phyloP scores from a whole-genome alignment of 1,140 invertebrate genomes.

The Sweltsa coloradensis region DNA sequence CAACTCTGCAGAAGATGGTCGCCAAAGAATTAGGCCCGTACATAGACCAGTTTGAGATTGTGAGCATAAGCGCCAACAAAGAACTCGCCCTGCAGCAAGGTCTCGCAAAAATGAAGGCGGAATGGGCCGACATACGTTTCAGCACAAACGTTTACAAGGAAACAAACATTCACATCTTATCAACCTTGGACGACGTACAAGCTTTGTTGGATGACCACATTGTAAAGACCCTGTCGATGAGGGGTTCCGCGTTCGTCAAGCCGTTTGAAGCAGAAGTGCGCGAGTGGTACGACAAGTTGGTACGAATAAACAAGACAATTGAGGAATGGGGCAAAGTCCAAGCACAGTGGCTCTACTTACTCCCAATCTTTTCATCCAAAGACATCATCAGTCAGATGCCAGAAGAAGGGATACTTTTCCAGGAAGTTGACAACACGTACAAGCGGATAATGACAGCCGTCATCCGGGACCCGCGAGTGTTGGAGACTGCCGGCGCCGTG shows the following conservation, averaged over 20 bases:
- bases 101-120: slow-evolving; percentile 68
- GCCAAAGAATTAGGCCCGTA: slow-evolving; percentile 58
- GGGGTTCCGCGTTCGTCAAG: slow-evolving; percentile 83
- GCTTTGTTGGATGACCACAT: slow-evolving; percentile 79
- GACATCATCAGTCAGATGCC: slow-evolving; percentile 91
- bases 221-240: slow-evolving; percentile 77
- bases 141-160: slow-evolving; percentile 47
- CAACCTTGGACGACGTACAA: slow-evolving; percentile 74
- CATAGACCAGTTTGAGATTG: slow-evolving; percentile 60
- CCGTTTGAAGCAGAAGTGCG: slow-evolving; percentile 70
- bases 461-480: slow-evolving; percentile 55
- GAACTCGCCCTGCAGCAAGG: slow-evolving; percentile 69
- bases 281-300: slow-evolving; percentile 70
- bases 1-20: slow-evolving; percentile 72
- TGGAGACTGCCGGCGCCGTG: slow-evolving; percentile 53
- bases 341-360: slow-evolving; percentile 80
- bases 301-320: slow-evolving; percentile 62
- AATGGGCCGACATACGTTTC: slow-evolving; percentile 72
- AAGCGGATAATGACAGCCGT: slow-evolving; percentile 65
- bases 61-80: slow-evolving; percentile 81
- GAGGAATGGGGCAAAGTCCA: slow-evolving; percentile 83
- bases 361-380: slow-evolving; percentile 87
- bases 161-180: slow-evolving; percentile 63
- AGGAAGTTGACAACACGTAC: slow-evolving; percentile 65
- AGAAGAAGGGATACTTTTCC: slow-evolving; percentile 70